A percentile compares a stretch with the other conserved stretches of the same genome.
These are phyloP conservation scores for Leptinotarsa texana DNA, from an alignment of 1,140 invertebrate species.

Conservation along the genomic window DNA sequence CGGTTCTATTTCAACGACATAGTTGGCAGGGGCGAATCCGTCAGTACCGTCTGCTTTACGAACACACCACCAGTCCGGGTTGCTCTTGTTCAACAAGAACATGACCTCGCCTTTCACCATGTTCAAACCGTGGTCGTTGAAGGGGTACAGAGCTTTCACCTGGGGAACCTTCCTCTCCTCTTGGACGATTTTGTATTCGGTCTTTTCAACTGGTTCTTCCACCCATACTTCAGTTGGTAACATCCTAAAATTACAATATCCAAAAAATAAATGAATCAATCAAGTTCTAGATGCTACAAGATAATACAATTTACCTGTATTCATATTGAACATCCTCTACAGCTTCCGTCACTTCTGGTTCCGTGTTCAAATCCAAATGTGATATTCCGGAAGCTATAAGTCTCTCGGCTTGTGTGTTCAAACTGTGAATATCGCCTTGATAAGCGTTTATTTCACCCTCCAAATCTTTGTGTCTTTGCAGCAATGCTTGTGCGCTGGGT, in stretches of 20 bases:
- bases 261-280: background rate
- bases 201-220: constrained; percentile 83
- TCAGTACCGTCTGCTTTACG: constrained; percentile 88
- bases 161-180: constrained; percentile 89
- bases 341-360: constrained; percentile 68
- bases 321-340: constrained; percentile 49
- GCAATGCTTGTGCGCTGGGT: constrained; percentile 80
- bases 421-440: constrained; percentile 81
- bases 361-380: constrained; percentile 61
- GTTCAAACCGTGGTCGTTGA: constrained; percentile 90
- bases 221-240: constrained; percentile 90
- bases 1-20: constrained; percentile 91
- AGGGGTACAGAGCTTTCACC: constrained; percentile 86
- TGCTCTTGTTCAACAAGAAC: constrained; percentile 93
- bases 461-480: constrained; percentile 84
- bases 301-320: constrained; percentile 38
- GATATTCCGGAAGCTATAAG: constrained; percentile 72
- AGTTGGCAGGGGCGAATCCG: constrained; percentile 97
- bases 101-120: constrained; percentile 93
- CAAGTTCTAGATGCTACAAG: background rate
- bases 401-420: constrained; percentile 83
- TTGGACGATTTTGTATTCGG: constrained; percentile 81
- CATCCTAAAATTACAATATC: constrained; percentile 54
- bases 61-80: constrained; percentile 98
- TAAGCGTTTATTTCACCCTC: constrained; percentile 93